Evolutionary conservation across 1,140 invertebrate species (phyloP).

Genomic region (Solenopsis invicta): DNA sequence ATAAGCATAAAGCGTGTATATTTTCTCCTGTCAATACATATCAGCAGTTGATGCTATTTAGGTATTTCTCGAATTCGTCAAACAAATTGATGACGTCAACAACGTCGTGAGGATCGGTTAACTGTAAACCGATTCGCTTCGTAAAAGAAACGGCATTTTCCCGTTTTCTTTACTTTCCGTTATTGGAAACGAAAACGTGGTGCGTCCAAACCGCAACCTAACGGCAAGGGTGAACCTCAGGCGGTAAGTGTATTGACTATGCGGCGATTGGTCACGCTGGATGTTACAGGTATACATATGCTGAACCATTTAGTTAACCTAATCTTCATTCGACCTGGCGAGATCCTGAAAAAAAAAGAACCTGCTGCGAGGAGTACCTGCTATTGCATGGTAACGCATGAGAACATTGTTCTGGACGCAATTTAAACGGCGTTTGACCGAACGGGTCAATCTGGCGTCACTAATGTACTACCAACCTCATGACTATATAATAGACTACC

Average conservation of each 20-base stretch:
- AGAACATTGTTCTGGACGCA: conserved; percentile 68
- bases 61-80: conserved; percentile 18
- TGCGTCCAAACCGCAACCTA: conserved; percentile 16
- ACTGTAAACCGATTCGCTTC: neutral
- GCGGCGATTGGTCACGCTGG: conserved; percentile 69
- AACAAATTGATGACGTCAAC: neutral
- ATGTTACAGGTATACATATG: conserved; percentile 45
- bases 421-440: conserved; percentile 74
- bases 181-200: conserved; percentile 8
- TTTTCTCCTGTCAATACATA: conserved; percentile 14
- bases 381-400: conserved; percentile 48
- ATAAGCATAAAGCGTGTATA: conserved; percentile 24
- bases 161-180: neutral
- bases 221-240: conserved; percentile 31
- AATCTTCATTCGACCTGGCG: conserved; percentile 62
- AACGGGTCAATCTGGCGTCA: conserved; percentile 76
- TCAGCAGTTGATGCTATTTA: conserved; percentile 9
- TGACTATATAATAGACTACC: conserved; percentile 75
- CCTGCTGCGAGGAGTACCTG: neutral
- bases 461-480: conserved; percentile 77
- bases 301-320: conserved; percentile 73
- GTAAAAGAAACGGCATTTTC: too few species aligned
- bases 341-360: neutral
- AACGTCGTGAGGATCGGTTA: neutral
- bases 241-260: conserved; percentile 35